Evolutionary conservation across 2,113 vertebrate species (phyloP), one percentile per base, ranked within the genome.

Genomic region (Gadus chalcogrammus): DNA sequence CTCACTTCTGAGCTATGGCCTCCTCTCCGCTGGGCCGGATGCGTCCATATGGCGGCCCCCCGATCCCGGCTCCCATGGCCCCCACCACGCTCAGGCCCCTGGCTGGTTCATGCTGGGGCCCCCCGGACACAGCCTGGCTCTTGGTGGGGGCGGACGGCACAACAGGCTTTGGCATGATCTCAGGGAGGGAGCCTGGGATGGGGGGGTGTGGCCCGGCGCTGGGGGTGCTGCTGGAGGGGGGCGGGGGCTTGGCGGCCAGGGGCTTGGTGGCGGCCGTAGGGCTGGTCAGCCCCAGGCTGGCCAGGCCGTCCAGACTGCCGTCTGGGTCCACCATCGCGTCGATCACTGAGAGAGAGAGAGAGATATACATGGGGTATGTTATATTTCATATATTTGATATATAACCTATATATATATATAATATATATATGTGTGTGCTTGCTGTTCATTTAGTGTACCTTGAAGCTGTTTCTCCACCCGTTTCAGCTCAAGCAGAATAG

Each of bases 261-360:
- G 88, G 76, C 79, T 94, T 96, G 11, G 93, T 82, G 27, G 94
- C 71, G 4, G 92, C 79, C 18, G 93, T 73, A 11, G 95, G 91
- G 77, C 90, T 92, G 76, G 88, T 64, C 12, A 97, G 91, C 74
- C 94, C 93, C 73, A 98, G 90, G 82, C 87, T 95, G 85, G 95
- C 94, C 77, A 97, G 85, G 65, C 95, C 95, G 35, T 98, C 97
- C 84, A 99, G 88, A 65, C 95, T 96, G 69, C 97, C 97, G 48
- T 98, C 97, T 3, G 97, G 97, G 86, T 99, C 97, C 27, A 99
- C 95, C 95, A 99, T 99, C 67, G 95, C 87, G 61, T 98, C 97
- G 82, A 99, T 99, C 17, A 94, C 97, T 99, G 77, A 7, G 6
- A 42, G 38, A 71, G 27, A 11, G 59, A n/a, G 24, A 63, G 27